Evolutionary conservation across 30 jellyfish, hydroid and myxozoan species (phyloP), one percentile per base, ranked within the genome.

Genomic region (Nemopilema nomurai): DNA sequence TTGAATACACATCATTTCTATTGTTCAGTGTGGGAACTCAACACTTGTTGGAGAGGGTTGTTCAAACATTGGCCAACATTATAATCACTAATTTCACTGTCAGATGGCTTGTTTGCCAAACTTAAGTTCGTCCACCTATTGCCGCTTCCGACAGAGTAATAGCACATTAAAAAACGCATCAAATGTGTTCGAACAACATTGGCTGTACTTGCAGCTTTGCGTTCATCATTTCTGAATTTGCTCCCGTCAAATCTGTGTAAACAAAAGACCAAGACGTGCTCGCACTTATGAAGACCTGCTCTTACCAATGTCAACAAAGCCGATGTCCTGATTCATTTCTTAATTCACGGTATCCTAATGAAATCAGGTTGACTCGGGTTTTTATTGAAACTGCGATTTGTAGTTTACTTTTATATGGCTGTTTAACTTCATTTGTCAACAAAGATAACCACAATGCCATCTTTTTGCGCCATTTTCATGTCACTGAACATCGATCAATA

Each of bases 1-100:
- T 53, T 80, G 71, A 68, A 67, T 68, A 65, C 49, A 69, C 81
- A 69, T 68, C 25, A 21, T 19, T 28, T 49, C 74, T 76, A n/a
- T 81, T 81, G 90, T 81, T 69, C 67, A 25, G 83, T 69, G 90
- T 81, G 90, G 90, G 90, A 81, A 81, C 77, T 70, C 41, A 81
- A 81, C 90, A 81, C 71, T 81, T 81, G 90, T 27, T 19, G 32
- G 90, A 69, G 77, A 30, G 69, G 82, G 71, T 81, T 81, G 90
- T 81, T 81, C 90, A 81, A 81, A 81, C 51, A 81, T 17, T 1
- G 69, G 62, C 29, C 31, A 41, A 69, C 71, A 81, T 81, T 24
- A 25, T 81, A 81, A 81, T 69, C 83, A 53, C 63, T 81, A 82
- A 52, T 74, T 66, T 49, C 86, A 79, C 31, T 3, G 81, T 51